Evolutionary conservation across 2,888 invertebrate species (phyloP).

Genomic region (Notodonta ziczac): DNA sequence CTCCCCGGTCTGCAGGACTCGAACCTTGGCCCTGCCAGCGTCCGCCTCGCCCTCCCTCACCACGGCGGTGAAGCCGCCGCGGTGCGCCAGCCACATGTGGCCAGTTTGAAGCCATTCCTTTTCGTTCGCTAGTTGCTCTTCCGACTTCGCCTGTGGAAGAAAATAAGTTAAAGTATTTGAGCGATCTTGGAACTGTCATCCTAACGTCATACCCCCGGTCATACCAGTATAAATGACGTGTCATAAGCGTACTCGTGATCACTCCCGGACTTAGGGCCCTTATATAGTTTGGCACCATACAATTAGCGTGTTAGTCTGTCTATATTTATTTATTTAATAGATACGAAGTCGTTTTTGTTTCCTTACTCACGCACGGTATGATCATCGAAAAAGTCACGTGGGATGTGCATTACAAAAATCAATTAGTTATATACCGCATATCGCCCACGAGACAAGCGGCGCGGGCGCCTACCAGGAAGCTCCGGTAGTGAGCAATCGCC

Average conservation of each 20-base stretch:
- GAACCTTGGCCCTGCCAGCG: constrained; percentile 88
- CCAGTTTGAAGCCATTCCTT: constrained; percentile 89
- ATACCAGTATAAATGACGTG: too few relatives aligned
- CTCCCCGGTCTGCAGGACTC: constrained; percentile 92
- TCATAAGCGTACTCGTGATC: too few relatives aligned
- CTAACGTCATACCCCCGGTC: too few relatives aligned
- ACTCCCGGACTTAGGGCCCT: too few relatives aligned
- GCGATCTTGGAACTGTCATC: too few relatives aligned
- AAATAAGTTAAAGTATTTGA: neutral
- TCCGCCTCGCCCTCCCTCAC: constrained; percentile 90
- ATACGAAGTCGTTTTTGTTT: too few relatives aligned
- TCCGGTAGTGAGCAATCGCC: neutral
- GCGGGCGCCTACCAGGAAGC: constrained; percentile 2
- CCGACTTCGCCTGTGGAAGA: constrained; percentile 85
- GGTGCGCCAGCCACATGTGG: constrained; percentile 96
- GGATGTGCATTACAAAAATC: neutral
- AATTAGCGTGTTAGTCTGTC: too few relatives aligned
- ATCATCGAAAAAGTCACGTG: neutral
- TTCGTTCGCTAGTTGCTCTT: constrained; percentile 86
- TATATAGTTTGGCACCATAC: too few relatives aligned
- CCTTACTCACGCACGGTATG: neutral
- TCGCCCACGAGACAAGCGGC: neutral
- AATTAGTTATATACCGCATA: neutral
- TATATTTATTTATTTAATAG: too few relatives aligned
- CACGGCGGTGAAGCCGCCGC: constrained; percentile 95